These are phyloP conservation scores for Noturus placidus DNA, from an alignment of 2,113 vertebrate genomes.

Conservation along the genomic window DNA sequence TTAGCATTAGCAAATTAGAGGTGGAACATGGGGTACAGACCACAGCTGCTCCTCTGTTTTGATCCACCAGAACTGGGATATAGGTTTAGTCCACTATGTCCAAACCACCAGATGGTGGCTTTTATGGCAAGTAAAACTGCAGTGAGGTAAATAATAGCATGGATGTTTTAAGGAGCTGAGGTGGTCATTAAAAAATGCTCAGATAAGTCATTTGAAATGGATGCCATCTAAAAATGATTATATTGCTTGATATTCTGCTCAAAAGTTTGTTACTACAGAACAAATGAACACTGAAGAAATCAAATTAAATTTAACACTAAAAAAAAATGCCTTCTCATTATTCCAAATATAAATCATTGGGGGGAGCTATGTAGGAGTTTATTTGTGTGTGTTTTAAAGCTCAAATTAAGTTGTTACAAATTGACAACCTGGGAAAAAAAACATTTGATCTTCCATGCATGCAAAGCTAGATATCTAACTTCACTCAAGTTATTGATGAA, in stretches of 20 bases:
- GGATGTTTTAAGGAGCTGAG: background rate
- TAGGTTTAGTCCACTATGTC: constrained; percentile 27
- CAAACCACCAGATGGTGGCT: constrained; percentile 15
- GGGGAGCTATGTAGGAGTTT: background rate
- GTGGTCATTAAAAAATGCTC: background rate
- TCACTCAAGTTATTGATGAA: too few relatives aligned
- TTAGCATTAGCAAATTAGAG: constrained; percentile 14
- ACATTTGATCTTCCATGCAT: background rate
- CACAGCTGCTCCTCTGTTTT: constrained; percentile 22
- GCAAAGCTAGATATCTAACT: background rate
- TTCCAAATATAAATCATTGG: background rate
- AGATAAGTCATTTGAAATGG: background rate
- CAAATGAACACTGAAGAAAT: background rate
- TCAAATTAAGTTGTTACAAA: background rate
- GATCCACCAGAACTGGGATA: constrained; percentile 16
- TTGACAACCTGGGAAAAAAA: background rate
- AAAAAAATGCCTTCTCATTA: background rate
- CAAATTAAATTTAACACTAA: background rate
- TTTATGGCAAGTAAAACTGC: background rate
- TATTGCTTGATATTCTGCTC: background rate
- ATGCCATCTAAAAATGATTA: background rate
- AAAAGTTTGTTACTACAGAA: background rate
- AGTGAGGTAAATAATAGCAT: background rate
- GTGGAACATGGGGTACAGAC: background rate
- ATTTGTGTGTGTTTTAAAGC: background rate